Base-by-base conservation (phyloP, 2,797 vertebrate genomes). In the Geotrypetes seraphini region DNA sequence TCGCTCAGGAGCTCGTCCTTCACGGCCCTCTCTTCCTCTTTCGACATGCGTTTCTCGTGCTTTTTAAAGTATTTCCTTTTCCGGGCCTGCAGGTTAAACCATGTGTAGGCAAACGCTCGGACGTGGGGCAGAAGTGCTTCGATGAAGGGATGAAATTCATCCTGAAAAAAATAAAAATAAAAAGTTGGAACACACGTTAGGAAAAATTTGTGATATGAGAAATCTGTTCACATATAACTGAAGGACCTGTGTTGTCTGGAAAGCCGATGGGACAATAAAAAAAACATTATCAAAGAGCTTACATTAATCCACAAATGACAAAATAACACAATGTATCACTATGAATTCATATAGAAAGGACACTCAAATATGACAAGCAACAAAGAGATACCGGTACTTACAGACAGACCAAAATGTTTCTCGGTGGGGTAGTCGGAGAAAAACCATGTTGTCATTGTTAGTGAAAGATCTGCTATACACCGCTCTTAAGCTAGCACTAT, bases 51-150 rank as follows among this genome's bases (percentile, higher is more conserved):
- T 73, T 97, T 98, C 83, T 97, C 95, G 39, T 98, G 95, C 79
- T 98, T 98, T 81, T 98, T 98, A 83, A 98, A 98, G 87, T 96
- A 98, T 85, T 98, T 98, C 78, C 95, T 79, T 76, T 98, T 98
- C 66, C 95, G 85, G 63, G 95, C 95, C 88, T 98, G 95, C 73
- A 98, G 80, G 88, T 98, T 98, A 85, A 98, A 98, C 95, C 95
- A 98, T 8, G 94, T 97, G 83, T 98, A 98, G 14, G 95, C 88
- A 48, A 98, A 98, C 52, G 95, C 95, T 69, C 91, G 90, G 66
- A 97, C 95, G 33, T 98, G 95, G 43, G 95, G 95, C 76, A 98
- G 87, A 77, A 98, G 89, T 53, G 95, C 95, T 84, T 98, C 95
- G 8, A 98, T 97, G 85, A 98, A 98, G 65, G 95, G 95, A 90